These are phyloP conservation scores for Verasper variegatus DNA, from an alignment of 2,113 vertebrate genomes.

Conservation along the genomic window DNA sequence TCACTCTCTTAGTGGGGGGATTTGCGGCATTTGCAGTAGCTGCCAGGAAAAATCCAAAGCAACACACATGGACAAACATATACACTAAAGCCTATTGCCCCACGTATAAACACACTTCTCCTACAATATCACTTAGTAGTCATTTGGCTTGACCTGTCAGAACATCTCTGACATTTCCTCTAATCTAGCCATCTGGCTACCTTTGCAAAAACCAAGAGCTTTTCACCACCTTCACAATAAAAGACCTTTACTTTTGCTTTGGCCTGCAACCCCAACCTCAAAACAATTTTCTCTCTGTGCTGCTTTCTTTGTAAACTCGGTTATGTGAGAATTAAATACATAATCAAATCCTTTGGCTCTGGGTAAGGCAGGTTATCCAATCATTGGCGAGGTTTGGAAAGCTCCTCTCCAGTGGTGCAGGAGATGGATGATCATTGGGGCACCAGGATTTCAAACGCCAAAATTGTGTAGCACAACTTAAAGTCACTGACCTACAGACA, in stretches of 20 bases:
- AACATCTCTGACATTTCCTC: constrained; percentile 32
- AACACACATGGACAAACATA: constrained; percentile 22
- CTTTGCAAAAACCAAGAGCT: constrained; percentile 23
- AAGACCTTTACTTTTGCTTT: constrained; percentile 40
- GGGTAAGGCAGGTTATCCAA: constrained; percentile 24
- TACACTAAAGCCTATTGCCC: constrained; percentile 2
- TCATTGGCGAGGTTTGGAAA: constrained; percentile 15
- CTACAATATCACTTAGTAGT: constrained; percentile 27
- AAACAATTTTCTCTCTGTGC: constrained; percentile 26
- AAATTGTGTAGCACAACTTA: neutral
- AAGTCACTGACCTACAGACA: neutral
- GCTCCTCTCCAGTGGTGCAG: neutral
- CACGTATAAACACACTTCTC: constrained; percentile 27
- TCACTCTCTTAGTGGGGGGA: constrained; percentile 30
- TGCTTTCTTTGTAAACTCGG: constrained; percentile 28
- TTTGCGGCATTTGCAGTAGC: constrained; percentile 34
- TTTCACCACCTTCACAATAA: constrained; percentile 64
- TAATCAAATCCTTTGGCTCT: constrained; percentile 33
- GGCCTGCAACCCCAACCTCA: constrained; percentile 25
- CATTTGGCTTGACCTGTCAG: constrained; percentile 23
- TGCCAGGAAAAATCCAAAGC: constrained; percentile 53
- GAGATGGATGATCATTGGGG: neutral
- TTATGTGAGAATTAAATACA: constrained; percentile 40
- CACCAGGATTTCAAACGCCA: neutral
- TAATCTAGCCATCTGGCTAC: constrained; percentile 39